Evolutionary conservation across 1,140 invertebrate species (phyloP).

Genomic region (Solenopsis invicta): DNA sequence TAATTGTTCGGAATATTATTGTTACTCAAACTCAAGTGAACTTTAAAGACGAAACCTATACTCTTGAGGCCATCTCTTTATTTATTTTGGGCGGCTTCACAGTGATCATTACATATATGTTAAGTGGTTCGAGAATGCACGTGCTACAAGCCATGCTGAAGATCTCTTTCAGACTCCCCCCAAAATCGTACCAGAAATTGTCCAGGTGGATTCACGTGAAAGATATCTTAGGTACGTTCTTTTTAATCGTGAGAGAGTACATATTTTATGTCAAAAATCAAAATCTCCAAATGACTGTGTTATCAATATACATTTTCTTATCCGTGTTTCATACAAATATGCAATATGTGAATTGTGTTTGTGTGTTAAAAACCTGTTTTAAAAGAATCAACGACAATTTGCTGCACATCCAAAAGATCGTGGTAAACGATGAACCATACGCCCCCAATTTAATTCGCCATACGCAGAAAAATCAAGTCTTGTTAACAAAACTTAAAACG

Average conservation of each 20-base stretch:
- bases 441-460: constrained; percentile 73
- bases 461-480: constrained; percentile 74
- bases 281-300: constrained; percentile 17
- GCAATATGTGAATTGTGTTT: constrained; percentile 80
- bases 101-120: constrained; percentile 50
- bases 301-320: constrained; percentile 67
- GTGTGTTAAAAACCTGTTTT: constrained; percentile 78
- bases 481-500: constrained; percentile 78
- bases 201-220: constrained; percentile 77
- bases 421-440: constrained; percentile 70
- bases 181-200: constrained; percentile 67
- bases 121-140: constrained; percentile 54
- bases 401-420: constrained; percentile 54
- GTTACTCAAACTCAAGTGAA: constrained; percentile 30
- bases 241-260: constrained; percentile 61
- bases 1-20: constrained; percentile 71
- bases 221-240: constrained; percentile 75
- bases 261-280: constrained; percentile 54
- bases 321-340: constrained; percentile 77
- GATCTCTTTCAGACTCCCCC: constrained; percentile 69
- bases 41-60: constrained; percentile 55
- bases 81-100: constrained; percentile 55
- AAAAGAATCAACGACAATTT: constrained; percentile 76
- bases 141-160: constrained; percentile 70
- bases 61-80: constrained; percentile 75